Base-by-base conservation (phyloP, 2,888 invertebrate genomes). In the Drosophila nigricruria region DNA sequence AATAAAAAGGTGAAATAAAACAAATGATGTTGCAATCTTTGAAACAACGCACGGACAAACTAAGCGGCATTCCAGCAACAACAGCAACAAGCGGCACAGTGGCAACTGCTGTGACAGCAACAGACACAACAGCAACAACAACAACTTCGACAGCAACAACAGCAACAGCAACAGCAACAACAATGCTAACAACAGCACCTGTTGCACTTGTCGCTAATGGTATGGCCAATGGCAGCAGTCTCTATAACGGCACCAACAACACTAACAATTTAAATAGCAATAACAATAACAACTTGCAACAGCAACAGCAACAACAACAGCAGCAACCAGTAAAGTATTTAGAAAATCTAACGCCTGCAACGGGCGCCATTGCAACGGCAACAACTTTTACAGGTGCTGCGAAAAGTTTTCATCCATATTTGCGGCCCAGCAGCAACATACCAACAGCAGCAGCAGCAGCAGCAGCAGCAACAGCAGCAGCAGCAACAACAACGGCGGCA, bases 21-120 rank as follows among this genome's bases (percentile, higher is more conserved):
- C 71, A 82, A 86, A 91, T 90, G 84, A 92, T 92, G 92, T 89
- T 92, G 91, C 92, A 92, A 87, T 92, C 92, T 70, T 73, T 92
- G 87, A 90, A 92, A 87, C 80, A 92, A 88, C 86, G 82, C 74
- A 87, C 91, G 76, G 92, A 92, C 86, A 90, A 90, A 89, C 90
- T 92, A 70, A 91, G 88, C 79, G 90, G 85, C 78, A 86, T 86
- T 71, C 74, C 85, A 81, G 59, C 75, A 74, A 62, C 77, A 73
- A 42, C 69, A 68, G 23, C 63, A 62, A 40, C 71, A 67, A 38
- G 58, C 16, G 34, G 16, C 27, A 40, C 43, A 23, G 63, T 16
- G 40, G 32, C 65, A 65, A 65, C 50, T 52, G 43, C 65, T 65
- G 65, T n/a, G 62, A 40, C 66, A 47, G 43, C 71, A 74, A 40